Base-by-base conservation (phyloP, 2,888 invertebrate species). In the Beris morrisii region DNA sequence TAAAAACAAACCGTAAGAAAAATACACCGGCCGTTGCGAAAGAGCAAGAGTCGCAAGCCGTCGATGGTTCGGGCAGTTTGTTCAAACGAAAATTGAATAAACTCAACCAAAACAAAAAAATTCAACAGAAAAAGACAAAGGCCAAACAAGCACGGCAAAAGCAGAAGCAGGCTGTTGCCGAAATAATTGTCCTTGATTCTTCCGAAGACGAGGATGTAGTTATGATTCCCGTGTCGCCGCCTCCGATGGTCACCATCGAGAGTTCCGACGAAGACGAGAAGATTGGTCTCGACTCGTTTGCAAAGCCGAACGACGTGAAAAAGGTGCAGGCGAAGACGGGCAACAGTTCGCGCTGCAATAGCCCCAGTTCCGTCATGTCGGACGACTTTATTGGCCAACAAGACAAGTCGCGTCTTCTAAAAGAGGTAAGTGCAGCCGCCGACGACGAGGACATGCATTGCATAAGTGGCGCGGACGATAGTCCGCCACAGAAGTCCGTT, bases 351-450 rank as follows among this genome's bases (percentile, higher is more conserved):
- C 70, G 75, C 4, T 76, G 75, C 52, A 72, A 72, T 12, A 78
- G 78, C 1, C 80, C 81, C 2, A 74, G 74, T 58, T 80, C 80
- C 1, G 76, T 78, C 7, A 65, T 79, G 46, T 78, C 78, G 1
- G 81, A 81, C 73, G 80, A 80, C 67, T 81, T 81, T 44, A 80
- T 81, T 69, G 78, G 76, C 0, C 77, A 77, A 52, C 74, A 72
- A 15, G 81, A 81, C 67, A 76, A 75, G 3, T 71, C 72, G 30
- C 76, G 78, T 3, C 64, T 79, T 44, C 66, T 75, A 12, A 72
- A 73, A 1, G 46, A 66, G 12, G 64, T 69, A 30, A 72, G 71
- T 0, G 72, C 73, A 22, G 73, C 76, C 3, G 76, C 76, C 6
- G 80, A 80, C 65, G 77, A 78, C 43, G 52, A 11, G 4, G 61